Evolutionary conservation across 2,113 vertebrate species (phyloP), one percentile per base, ranked within the genome.

Genomic region (Rhizomys pruinosus): DNA sequence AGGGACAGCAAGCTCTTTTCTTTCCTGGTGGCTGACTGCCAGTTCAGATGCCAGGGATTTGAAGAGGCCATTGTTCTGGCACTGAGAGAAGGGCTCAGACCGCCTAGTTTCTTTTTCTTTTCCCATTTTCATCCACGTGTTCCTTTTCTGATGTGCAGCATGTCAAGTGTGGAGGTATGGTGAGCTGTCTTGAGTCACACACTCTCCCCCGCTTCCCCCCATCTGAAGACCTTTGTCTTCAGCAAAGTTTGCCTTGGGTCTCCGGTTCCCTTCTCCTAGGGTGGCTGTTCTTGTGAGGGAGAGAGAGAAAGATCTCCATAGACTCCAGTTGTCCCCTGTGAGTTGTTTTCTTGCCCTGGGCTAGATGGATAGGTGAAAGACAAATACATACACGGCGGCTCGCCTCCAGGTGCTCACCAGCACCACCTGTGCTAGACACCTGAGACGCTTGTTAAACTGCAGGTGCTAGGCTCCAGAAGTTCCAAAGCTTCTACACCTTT

Each of bases 41-140:
- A 88, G 95, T 94, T 96, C 78, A 86, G 97, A 98, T 98, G 98
- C 98, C 98, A 95, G 96, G 71, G 95, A 94, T 95, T 96, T 97
- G 97, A 98, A 98, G 98, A 88, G 66, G 72, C 96, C 95, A 97
- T 98, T 98, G 98, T 98, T 97, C 94, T 79, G 74, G 97, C 94
- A 44, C 73, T 91, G 93, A 91, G 94, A 44, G 82, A 91, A 11
- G 15, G 81, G 97, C 97, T 97, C 97, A 22, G 96, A 93, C 96
- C 4, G 37, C 87, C 97, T 96, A 95, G 97, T 97, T 96, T 93
- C 97, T 97, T 17, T 77, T 95, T 79, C 92, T 93, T 87, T 95
- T 86, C 88, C 92, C 73, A 2, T 93, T 95, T 93, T 77, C 61
- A 34, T 55, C 63, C 1, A 0, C 1, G 0, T 94, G 92, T 87